Evolutionary conservation across 1,140 invertebrate genomes (phyloP), one percentile per base, ranked within the genome.

Genomic region (Caenorhabditis brenneri): DNA sequence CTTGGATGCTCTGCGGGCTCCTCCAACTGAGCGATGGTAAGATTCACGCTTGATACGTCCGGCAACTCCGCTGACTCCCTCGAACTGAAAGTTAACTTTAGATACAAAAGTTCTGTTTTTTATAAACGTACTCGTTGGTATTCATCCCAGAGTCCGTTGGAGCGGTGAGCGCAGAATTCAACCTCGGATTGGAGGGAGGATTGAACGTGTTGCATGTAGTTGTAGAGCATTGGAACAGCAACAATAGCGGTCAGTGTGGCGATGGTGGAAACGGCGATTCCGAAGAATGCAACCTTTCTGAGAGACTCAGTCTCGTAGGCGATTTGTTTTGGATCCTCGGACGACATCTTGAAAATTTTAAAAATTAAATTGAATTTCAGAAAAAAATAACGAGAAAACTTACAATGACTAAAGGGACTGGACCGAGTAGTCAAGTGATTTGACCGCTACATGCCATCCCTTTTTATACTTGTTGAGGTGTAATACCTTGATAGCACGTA

Each of bases 151-250:
- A 86, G 85, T 46, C 85, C 85, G 39, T 83, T 78, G 46, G 85
- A 86, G 19, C 85, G 22, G 80, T 86, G 85, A n/a, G 48, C 39
- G 48, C 86, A 87, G 80, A 87, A 87, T 24, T 87, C 86, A n/a
- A 87, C 81, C 24, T 87, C 86, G 24, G 53, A 80, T 79, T 87
- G 84, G 31, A 87, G 86, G 42, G 69, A 60, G 36, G 86, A 87
- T 58, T 87, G 86, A 24, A 87, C 85, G 83, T 86, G 80, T 48
- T 87, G 86, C 84, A 87, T 87, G 82, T 87, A 87, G 81, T 87
- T 87, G 85, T 87, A 87, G 33, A 87, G 81, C 86, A 87, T 87
- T 74, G 86, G 86, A 15, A 87, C 86, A 65, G 84, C 81, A 81
- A 87, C 48, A 49, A 87, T 84, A 48, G 84, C 81, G 49, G 85